Evolutionary conservation across 2,113 vertebrate species (phyloP), one percentile per base, ranked within the genome.

Genomic region (Pseudorasbora parva): DNA sequence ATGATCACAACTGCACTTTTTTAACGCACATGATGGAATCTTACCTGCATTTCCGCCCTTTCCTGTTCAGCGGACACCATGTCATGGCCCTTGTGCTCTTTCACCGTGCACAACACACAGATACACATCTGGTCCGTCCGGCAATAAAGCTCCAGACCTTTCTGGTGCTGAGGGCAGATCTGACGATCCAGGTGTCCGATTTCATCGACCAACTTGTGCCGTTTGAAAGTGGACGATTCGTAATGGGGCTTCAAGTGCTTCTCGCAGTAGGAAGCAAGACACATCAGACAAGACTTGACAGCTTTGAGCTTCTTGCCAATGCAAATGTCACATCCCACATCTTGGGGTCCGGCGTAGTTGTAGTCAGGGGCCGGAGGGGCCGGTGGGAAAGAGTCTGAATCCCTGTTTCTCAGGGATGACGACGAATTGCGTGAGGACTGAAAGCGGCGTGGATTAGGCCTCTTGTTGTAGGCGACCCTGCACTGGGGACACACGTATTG

Each of bases 261-360:
- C 0, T 94, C 93, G 62, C 97, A 98, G 92, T 98, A 98, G 21
- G 96, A 97, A 8, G 96, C 96, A 91, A 98, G 90, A 85, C 97
- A 98, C 87, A 97, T 96, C 88, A 98, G 93, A 92, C 97, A 98
- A 51, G 95, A 95, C 79, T 95, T 94, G 56, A 95, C 82, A 0
- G 96, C 97, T 87, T 90, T 94, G 84, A 91, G 89, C 86, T 96
- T 95, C 86, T 93, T 94, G 8, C 94, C 94, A 3, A 96, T 91
- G 90, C 96, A 98, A 87, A 94, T 94, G 81, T 96, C 95, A 11
- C 96, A 97, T 4, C 91, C 92, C 30, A 96, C 93, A 1, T 93
- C 93, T 66, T 88, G 30, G 1, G 90, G 86, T 72, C 74, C 94
- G 0, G 96, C 96, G 0, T 95, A 89, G 89, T 94, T 94, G 90